Evolutionary conservation across 2,888 invertebrate genomes (phyloP).

Genomic region (Oxycera nigricornis): DNA sequence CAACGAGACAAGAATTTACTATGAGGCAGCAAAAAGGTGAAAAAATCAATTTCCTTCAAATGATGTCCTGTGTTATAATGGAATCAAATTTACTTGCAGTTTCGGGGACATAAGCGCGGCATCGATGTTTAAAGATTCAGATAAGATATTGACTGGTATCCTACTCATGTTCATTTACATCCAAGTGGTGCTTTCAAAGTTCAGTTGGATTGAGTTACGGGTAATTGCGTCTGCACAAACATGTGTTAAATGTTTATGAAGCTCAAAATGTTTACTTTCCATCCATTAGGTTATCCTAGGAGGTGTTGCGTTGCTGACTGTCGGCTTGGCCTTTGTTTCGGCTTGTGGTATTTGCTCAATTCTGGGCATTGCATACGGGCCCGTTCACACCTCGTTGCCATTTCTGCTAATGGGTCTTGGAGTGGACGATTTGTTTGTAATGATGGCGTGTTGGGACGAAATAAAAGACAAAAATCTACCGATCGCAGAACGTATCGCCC

Average conservation of each 20-base stretch:
- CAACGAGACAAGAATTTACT: constrained; percentile 64
- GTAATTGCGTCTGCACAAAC: constrained; percentile 57
- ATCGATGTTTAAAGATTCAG: constrained; percentile 76
- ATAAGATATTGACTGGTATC: constrained; percentile 72
- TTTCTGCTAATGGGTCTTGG: constrained; percentile 82
- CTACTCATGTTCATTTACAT: constrained; percentile 78
- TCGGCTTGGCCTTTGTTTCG: constrained; percentile 76
- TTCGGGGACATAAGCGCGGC: constrained; percentile 78
- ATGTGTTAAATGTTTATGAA: not conserved
- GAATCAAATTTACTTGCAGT: constrained; percentile 57
- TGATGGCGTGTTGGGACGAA: constrained; percentile 79
- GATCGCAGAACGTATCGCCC: constrained; percentile 71
- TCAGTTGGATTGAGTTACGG: constrained; percentile 76
- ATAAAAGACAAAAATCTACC: constrained; percentile 65
- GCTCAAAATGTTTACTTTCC: not conserved
- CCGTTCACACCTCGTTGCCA: constrained; percentile 81
- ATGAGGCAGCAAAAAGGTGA: constrained; percentile 69
- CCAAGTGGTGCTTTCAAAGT: constrained; percentile 74
- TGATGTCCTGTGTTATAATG: not conserved
- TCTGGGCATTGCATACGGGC: constrained; percentile 77
- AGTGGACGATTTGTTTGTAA: constrained; percentile 86
- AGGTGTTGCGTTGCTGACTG: constrained; percentile 72
- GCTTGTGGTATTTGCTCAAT: constrained; percentile 76
- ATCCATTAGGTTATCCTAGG: constrained; percentile 68
- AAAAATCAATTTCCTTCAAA: not conserved